Conservation (phyloP, 2,113 vertebrate species). For the Murina feae region DNA sequence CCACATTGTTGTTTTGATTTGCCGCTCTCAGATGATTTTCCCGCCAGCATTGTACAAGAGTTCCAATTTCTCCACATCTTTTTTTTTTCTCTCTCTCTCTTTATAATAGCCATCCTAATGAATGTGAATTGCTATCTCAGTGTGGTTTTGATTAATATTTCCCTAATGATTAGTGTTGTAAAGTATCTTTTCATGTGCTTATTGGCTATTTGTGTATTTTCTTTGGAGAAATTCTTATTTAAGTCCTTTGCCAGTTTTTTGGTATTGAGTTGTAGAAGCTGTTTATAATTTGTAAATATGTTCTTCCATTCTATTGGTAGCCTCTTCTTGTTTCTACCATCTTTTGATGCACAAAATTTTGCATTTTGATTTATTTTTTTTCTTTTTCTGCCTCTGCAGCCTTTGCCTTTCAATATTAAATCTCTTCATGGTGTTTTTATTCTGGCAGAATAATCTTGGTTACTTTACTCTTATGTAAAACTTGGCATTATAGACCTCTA, state of each 20-base stretch:
- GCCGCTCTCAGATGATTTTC: not conserved
- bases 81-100: not conserved
- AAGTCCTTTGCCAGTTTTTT: not conserved
- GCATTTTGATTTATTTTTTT: not conserved
- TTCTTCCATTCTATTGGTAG: not conserved
- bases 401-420: not conserved
- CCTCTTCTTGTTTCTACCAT: not conserved
- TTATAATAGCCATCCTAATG: not conserved
- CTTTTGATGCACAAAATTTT: not conserved
- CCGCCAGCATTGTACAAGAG: not conserved
- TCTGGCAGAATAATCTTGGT: not conserved
- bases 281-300: not conserved
- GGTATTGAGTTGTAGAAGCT: not conserved
- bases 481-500: not conserved
- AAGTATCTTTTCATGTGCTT: not conserved
- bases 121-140: not conserved
- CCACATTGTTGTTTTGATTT: no score
- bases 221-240: not conserved
- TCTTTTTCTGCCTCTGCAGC: not conserved
- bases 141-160: not conserved
- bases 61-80: not conserved
- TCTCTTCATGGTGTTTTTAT: not conserved
- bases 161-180: not conserved
- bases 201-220: not conserved
- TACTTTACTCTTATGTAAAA: not conserved